These are phyloP conservation scores for Aphaenogaster rudis DNA, from an alignment of 1,140 invertebrate genomes.

Conservation along the genomic window DNA sequence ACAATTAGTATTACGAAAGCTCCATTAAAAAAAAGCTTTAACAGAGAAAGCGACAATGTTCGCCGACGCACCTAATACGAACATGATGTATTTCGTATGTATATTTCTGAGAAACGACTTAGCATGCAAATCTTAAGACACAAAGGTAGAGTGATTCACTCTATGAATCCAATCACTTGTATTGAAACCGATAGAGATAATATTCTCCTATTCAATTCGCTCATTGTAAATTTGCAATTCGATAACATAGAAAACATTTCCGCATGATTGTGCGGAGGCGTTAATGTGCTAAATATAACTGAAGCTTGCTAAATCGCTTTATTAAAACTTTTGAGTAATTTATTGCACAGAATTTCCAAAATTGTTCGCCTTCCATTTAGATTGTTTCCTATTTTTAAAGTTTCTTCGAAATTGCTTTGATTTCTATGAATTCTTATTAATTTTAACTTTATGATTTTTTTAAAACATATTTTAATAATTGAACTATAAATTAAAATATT, in stretches of 20 bases:
- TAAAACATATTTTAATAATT: background rate
- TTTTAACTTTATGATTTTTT: background rate
- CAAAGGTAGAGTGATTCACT: slow-evolving; percentile 8
- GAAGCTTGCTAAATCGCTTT: background rate
- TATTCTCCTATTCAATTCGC: slow-evolving; percentile 7
- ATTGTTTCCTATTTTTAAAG: background rate
- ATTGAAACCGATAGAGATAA: slow-evolving; percentile 1
- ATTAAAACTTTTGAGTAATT: background rate
- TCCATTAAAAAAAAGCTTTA: background rate
- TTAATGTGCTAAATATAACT: background rate
- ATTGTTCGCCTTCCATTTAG: background rate
- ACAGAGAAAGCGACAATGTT: background rate
- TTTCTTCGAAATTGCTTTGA: background rate
- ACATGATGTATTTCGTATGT: background rate
- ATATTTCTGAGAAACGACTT: background rate
- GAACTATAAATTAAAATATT: background rate
- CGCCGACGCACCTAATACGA: background rate
- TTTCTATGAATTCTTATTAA: background rate
- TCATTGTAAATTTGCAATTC: slow-evolving; percentile 14
- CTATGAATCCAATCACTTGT: background rate
- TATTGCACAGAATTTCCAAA: background rate
- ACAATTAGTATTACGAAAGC: background rate
- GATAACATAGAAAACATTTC: slow-evolving; percentile 10
- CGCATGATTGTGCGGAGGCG: background rate
- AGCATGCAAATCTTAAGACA: slow-evolving; percentile 1